phyloP scores from a whole-genome alignment of 2,888 invertebrate genomes.

The Platynereis dumerilii region DNA sequence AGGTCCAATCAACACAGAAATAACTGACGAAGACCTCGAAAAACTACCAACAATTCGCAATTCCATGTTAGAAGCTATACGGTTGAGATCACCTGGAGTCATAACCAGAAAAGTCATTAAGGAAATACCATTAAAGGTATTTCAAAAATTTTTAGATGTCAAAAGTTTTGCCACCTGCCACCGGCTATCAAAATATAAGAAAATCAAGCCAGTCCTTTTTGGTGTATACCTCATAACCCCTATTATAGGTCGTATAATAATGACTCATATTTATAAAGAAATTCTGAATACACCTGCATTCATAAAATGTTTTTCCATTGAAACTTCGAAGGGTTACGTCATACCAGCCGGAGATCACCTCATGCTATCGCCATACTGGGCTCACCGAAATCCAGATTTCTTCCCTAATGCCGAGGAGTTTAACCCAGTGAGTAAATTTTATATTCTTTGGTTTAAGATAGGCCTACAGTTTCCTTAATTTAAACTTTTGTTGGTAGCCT shows the following conservation, averaged over 20 bases:
- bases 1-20: conserved; percentile 10
- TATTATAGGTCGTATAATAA: too few relatives aligned
- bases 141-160: not conserved
- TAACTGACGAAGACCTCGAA: conserved; percentile 42
- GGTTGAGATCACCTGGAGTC: conserved; percentile 49
- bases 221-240: too few relatives aligned
- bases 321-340: conserved; percentile 47
- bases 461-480: too few relatives aligned
- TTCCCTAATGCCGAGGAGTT: conserved; percentile 51
- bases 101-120: conserved; percentile 49
- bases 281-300: too few relatives aligned
- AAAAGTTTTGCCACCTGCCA: too few relatives aligned
- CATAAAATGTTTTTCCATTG: too few relatives aligned
- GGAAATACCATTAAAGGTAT: conserved; percentile 45
- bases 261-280: too few relatives aligned
- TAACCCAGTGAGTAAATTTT: conserved; percentile 45
- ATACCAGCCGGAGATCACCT: conserved; percentile 50
- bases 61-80: conserved; percentile 52
- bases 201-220: too few relatives aligned
- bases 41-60: conserved; percentile 45
- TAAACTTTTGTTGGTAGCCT: too few relatives aligned
- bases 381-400: conserved; percentile 46
- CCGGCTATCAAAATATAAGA: too few relatives aligned
- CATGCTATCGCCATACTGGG: conserved; percentile 56
- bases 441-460: too few relatives aligned